These are phyloP conservation scores for Peromyscus attwateri DNA, from an alignment of 2,797 vertebrate genomes.

Conservation along the genomic window DNA sequence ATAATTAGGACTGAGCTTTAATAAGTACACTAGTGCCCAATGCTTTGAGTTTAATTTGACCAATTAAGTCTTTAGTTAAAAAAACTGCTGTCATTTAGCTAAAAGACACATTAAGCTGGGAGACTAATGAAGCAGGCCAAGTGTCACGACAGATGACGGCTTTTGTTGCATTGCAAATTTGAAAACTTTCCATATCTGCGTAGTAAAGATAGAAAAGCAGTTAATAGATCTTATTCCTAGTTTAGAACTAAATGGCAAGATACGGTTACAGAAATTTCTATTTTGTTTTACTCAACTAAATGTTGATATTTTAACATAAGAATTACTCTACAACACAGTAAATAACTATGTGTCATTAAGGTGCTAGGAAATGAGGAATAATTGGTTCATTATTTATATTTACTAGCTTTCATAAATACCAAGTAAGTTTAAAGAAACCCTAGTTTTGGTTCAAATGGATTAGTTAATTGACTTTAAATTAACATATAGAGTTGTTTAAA, in stretches of 20 bases:
- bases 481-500: not conserved
- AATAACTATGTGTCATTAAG: not conserved
- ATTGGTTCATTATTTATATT: not conserved
- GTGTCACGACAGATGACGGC: not conserved
- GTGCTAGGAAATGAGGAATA: not conserved
- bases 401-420: not conserved
- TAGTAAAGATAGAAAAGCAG: not conserved
- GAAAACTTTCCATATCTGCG: slow-evolving; percentile 20
- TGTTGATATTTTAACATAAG: not conserved
- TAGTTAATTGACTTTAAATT: not conserved
- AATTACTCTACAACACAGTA: not conserved
- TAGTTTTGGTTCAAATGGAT: not conserved
- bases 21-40: slow-evolving; percentile 6
- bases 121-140: not conserved
- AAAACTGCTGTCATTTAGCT: slow-evolving; percentile 48
- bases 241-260: not conserved
- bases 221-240: not conserved
- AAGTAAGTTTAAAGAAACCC: not conserved
- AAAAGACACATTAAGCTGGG: not conserved
- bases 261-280: not conserved
- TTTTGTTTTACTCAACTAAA: not conserved
- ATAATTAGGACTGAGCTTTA: slow-evolving; percentile 64
- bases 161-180: not conserved
- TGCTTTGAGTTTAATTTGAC: slow-evolving; percentile 54
- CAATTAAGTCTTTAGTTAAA: slow-evolving; percentile 56